Conservation (phyloP, 2,113 vertebrate genomes). For the Tichodroma muraria region DNA sequence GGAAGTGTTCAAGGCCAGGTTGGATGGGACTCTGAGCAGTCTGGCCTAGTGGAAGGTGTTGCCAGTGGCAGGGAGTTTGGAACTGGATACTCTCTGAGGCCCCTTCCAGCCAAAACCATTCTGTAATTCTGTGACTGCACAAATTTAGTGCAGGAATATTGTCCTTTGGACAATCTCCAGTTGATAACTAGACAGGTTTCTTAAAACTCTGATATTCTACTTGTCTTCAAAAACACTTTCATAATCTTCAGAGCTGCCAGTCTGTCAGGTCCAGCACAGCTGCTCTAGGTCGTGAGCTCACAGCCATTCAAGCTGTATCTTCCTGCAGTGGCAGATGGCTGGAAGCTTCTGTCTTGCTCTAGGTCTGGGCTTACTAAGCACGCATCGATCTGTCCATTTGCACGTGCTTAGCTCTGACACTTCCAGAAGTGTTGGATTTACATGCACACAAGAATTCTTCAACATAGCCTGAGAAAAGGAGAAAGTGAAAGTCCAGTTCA, state of each 20-base stretch:
- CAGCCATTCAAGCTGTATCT: neutral
- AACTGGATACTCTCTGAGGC: neutral
- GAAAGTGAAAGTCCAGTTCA: neutral
- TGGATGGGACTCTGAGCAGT: neutral
- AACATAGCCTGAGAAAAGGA: neutral
- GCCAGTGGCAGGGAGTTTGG: neutral
- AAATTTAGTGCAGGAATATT: neutral
- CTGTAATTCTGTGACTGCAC: neutral
- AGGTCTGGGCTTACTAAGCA: neutral
- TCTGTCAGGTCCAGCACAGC: neutral
- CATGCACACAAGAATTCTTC: neutral
- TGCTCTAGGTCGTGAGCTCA: neutral
- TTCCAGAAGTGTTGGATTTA: neutral
- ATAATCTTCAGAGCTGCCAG: neutral
- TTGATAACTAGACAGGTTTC: neutral
- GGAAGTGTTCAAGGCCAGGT: neutral
- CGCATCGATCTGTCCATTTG: neutral
- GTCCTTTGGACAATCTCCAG: neutral
- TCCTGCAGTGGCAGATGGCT: neutral
- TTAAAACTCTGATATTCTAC: neutral
- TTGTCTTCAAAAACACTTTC: neutral
- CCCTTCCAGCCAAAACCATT: neutral
- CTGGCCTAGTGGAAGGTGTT: neutral
- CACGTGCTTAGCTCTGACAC: neutral
- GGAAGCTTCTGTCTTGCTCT: neutral